Evolutionary conservation across 2,797 vertebrate species (phyloP).

Genomic region (Poecilia picta): DNA sequence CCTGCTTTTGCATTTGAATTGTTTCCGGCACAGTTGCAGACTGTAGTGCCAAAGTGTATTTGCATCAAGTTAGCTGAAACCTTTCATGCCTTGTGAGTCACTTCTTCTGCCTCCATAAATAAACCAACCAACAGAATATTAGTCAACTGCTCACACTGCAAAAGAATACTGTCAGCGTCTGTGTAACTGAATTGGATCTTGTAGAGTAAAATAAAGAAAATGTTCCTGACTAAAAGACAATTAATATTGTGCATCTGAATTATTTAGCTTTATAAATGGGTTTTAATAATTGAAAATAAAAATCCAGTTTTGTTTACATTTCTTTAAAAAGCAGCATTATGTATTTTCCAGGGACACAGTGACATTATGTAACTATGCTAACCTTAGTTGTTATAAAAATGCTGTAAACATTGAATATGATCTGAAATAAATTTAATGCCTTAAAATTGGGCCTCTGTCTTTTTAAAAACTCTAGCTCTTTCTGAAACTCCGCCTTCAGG

Average conservation of each 20-base stretch:
- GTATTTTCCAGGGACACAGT: too few species aligned
- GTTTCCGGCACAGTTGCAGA: neutral
- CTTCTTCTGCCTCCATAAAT: slow-evolving; percentile 42
- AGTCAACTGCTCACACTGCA: neutral
- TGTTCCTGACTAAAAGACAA: neutral
- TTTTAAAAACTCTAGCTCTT: too few species aligned
- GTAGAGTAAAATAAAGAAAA: neutral
- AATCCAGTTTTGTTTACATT: neutral
- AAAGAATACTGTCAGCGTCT: neutral
- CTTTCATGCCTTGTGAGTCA: slow-evolving; percentile 47
- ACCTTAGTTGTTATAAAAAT: too few species aligned
- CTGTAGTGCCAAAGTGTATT: slow-evolving; percentile 37
- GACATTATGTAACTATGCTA: too few species aligned
- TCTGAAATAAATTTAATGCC: too few species aligned
- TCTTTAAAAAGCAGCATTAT: neutral
- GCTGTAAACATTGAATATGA: too few species aligned
- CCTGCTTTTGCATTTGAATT: slow-evolving; percentile 10
- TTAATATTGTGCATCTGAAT: neutral
- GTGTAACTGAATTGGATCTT: neutral
- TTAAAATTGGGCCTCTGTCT: too few species aligned
- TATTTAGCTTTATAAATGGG: neutral
- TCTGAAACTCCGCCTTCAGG: too few species aligned
- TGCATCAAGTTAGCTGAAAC: slow-evolving; percentile 33
- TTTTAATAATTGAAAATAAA: neutral
- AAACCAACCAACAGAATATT: slow-evolving; percentile 49